Percentiles rank a stretch among this genome's conserved stretches.
These are phyloP conservation scores for Dryobotodes eremita DNA, from an alignment of 2,888 invertebrate genomes.

Conservation along the genomic window DNA sequence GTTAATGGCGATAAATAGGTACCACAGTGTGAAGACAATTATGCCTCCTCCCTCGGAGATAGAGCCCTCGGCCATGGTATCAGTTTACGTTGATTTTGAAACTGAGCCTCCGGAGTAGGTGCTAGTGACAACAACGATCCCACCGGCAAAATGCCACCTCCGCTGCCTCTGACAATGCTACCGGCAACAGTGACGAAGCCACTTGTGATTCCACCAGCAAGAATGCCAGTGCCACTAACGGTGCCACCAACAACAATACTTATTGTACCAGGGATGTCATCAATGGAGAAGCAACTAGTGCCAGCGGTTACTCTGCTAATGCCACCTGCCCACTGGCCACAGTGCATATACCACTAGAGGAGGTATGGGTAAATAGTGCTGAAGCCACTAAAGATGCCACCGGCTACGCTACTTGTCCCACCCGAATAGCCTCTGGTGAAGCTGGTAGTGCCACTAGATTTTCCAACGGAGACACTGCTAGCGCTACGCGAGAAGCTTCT, in stretches of 20 bases:
- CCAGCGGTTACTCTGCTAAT: neutral
- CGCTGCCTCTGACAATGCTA: neutral
- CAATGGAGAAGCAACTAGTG: neutral
- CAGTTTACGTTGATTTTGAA: neutral
- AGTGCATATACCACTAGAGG: neutral
- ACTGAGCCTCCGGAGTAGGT: neutral
- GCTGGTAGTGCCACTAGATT: neutral
- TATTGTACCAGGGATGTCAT: neutral
- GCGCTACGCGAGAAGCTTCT: neutral
- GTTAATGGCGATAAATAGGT: conserved; percentile 78
- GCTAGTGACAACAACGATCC: neutral
- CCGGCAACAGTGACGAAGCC: neutral
- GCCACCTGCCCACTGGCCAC: too few species aligned
- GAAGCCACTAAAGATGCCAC: neutral
- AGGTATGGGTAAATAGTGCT: neutral
- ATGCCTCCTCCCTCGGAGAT: conserved; percentile 67
- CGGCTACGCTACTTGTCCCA: neutral
- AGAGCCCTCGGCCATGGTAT: neutral
- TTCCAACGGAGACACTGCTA: neutral
- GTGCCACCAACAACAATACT: conserved; percentile 5
- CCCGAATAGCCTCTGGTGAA: neutral
- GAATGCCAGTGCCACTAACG: neutral
- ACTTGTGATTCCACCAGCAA: conserved; percentile 15
- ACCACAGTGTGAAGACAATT: conserved; percentile 83
- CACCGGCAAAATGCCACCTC: neutral